Percentiles rank a stretch among this genome's conserved stretches.
Evolutionary conservation across 2,797 vertebrate species (phyloP).

Genomic region (Acomys russatus): DNA sequence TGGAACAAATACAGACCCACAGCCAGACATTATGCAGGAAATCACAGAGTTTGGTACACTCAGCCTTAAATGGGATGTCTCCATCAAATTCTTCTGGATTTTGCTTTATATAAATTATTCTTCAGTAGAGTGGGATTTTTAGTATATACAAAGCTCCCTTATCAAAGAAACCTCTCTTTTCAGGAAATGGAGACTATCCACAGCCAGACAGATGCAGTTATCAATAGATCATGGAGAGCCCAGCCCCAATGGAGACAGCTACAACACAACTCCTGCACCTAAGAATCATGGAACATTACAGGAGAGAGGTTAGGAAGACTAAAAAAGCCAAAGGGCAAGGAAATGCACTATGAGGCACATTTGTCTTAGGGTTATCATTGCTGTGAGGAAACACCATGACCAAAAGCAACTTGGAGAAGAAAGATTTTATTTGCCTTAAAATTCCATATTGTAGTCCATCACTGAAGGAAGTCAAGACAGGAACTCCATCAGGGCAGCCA

Average conservation of each 20-base stretch:
- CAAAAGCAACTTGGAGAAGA: not conserved
- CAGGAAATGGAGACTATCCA: not conserved
- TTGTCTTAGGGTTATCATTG: not conserved
- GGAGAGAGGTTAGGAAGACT: not conserved
- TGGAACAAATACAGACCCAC: too few species aligned
- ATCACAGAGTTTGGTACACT: too few species aligned
- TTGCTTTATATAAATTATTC: conserved; percentile 31
- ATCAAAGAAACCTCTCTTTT: not conserved
- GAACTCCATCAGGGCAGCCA: not conserved
- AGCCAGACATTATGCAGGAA: too few species aligned
- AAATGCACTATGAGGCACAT: not conserved
- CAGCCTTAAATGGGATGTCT: too few species aligned
- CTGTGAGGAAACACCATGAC: not conserved
- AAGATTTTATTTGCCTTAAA: not conserved
- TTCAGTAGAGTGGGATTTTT: not conserved
- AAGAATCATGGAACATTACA: not conserved
- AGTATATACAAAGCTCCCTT: not conserved
- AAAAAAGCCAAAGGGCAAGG: not conserved
- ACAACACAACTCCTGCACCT: not conserved
- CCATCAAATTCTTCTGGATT: not conserved
- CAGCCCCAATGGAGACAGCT: not conserved
- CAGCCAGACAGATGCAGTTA: not conserved
- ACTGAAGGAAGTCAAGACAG: not conserved
- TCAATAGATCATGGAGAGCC: not conserved
- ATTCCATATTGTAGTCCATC: not conserved